These are phyloP conservation scores for Bergia sp. DNA, from an alignment of 92 coral and sea anemone species.

Conservation along the genomic window DNA sequence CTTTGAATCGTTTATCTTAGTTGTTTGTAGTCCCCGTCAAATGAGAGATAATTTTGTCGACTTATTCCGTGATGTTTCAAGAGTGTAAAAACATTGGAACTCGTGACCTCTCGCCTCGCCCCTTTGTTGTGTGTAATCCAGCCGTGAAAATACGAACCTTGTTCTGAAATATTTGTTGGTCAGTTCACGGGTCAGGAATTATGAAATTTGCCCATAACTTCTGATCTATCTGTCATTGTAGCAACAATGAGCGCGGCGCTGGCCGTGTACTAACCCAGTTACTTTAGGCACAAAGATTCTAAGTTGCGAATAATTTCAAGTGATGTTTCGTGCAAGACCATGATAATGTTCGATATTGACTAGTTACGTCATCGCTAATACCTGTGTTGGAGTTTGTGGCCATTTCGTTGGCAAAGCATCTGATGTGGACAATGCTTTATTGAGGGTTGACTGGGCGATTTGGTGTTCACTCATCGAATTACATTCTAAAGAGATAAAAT, in stretches of 20 bases:
- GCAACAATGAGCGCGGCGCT: neutral
- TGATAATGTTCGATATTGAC: slow-evolving; percentile 15
- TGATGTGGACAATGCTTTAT: slow-evolving; percentile 34
- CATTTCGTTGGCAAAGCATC: slow-evolving; percentile 30
- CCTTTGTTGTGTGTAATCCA: slow-evolving; percentile 28
- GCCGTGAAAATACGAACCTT: slow-evolving; percentile 17
- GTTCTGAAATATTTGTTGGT: slow-evolving; percentile 1
- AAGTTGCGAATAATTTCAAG: slow-evolving; percentile 1
- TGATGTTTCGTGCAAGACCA: neutral
- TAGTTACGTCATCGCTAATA: slow-evolving; percentile 19
- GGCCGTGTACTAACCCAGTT: neutral
- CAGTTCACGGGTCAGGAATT: neutral
- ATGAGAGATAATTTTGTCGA: slow-evolving; percentile 26
- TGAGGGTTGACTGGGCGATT: slow-evolving; percentile 23
- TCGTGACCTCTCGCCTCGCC: slow-evolving; percentile 41
- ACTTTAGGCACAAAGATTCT: neutral
- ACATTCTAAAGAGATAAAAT: slow-evolving; percentile 47
- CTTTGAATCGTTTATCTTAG: slow-evolving; percentile 28
- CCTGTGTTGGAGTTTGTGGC: neutral
- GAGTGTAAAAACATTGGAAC: slow-evolving; percentile 34
- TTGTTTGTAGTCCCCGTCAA: slow-evolving; percentile 13
- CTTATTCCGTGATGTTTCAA: slow-evolving; percentile 45
- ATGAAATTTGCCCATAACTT: neutral
- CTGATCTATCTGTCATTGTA: neutral
- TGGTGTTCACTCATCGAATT: slow-evolving; percentile 33